Conservation (phyloP, 2,113 vertebrate genomes). For the Elaphurus davidianus region DNA sequence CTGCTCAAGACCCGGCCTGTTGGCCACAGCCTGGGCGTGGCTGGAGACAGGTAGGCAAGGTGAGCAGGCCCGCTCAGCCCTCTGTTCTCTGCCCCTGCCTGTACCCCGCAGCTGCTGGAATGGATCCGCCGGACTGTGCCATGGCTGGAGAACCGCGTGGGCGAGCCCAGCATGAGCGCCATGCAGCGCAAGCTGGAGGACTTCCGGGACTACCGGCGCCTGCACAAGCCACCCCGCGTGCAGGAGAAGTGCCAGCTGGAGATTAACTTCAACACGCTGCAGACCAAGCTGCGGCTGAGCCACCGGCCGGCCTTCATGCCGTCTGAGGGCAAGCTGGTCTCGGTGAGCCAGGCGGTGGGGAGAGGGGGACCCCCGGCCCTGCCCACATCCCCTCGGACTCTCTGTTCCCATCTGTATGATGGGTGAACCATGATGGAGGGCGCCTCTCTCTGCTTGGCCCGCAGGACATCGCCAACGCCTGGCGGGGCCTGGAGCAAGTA, state of each 20-base stretch:
- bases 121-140: conserved; percentile 90
- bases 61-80: background rate
- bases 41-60: background rate
- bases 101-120: conserved; percentile 83
- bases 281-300: conserved; percentile 94
- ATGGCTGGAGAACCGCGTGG: conserved; percentile 88
- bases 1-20: background rate
- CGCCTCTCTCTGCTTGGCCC: background rate
- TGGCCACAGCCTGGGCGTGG: background rate
- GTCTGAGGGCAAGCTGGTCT: conserved; percentile 96
- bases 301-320: conserved; percentile 96
- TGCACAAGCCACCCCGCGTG: conserved; percentile 93
- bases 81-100: background rate
- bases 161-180: conserved; percentile 90
- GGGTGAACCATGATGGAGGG: background rate
- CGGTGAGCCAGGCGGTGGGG: conserved; percentile 80
- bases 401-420: background rate
- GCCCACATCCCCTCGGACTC: background rate
- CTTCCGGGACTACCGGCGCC: conserved; percentile 91
- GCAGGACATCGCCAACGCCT: conserved; percentile 93
- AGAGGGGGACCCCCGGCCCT: background rate
- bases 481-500: conserved; percentile 92
- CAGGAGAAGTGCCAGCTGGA: conserved; percentile 96
- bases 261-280: conserved; percentile 96
- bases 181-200: conserved; percentile 96